A percentile compares a stretch with the other conserved stretches of the same genome.
phyloP scores from a whole-genome alignment of 1,140 invertebrate species.

The Asbolus verrucosus region DNA sequence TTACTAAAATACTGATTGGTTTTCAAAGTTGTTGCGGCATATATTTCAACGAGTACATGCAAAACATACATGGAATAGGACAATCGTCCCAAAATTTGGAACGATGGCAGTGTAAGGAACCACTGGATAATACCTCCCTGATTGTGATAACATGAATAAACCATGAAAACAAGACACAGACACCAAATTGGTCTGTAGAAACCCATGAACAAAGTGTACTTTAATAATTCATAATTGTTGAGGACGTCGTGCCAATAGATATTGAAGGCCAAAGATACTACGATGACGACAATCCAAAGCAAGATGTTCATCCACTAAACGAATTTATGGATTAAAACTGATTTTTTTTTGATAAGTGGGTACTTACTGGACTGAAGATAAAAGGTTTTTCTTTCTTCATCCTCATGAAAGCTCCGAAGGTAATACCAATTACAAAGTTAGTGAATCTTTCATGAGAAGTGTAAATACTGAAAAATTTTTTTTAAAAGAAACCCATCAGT shows the following conservation, averaged over 20 bases:
- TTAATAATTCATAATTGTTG: slow-evolving; percentile 33
- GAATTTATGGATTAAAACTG: too few species aligned
- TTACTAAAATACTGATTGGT: not conserved
- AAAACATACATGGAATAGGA: slow-evolving; percentile 58
- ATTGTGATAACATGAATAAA: slow-evolving; percentile 55
- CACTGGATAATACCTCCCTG: slow-evolving; percentile 57
- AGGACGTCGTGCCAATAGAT: slow-evolving; percentile 48
- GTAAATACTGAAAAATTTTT: slow-evolving; percentile 52
- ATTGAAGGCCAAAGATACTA: slow-evolving; percentile 40
- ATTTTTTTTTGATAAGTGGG: too few species aligned
- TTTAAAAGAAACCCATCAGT: too few species aligned
- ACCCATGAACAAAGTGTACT: slow-evolving; percentile 45
- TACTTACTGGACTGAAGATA: slow-evolving; percentile 44
- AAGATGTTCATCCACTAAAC: slow-evolving; percentile 38
- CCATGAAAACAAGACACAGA: slow-evolving; percentile 55
- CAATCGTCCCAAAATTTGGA: slow-evolving; percentile 55
- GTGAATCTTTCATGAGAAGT: slow-evolving; percentile 55
- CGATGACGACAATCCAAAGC: slow-evolving; percentile 49
- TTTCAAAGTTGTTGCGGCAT: not conserved
- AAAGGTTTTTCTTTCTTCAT: slow-evolving; percentile 49
- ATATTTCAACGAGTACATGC: slow-evolving; percentile 39
- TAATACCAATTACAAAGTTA: slow-evolving; percentile 57
- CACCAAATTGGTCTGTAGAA: slow-evolving; percentile 56
- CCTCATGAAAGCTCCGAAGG: slow-evolving; percentile 49
- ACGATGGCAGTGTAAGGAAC: slow-evolving; percentile 51